phyloP scores from a whole-genome alignment of 2,113 vertebrate species.

The Girardinichthys multiradiatus region DNA sequence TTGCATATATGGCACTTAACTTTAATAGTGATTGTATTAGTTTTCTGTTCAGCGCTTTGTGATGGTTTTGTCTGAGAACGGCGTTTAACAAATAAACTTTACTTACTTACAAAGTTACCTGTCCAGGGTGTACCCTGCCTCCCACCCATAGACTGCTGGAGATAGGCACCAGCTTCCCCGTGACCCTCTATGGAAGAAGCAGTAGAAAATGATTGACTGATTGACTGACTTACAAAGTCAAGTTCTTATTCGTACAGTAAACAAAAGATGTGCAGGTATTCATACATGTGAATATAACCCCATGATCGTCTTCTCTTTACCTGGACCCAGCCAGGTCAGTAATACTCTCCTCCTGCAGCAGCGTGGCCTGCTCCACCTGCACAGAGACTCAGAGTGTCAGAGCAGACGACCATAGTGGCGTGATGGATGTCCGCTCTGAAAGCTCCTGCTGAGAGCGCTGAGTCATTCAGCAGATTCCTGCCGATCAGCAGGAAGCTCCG shows the following conservation, averaged over 20 bases:
- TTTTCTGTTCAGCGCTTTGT: too few species aligned
- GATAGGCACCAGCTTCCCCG: too few species aligned
- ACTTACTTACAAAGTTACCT: too few species aligned
- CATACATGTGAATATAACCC: slow-evolving; percentile 7
- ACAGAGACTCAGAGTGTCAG: slow-evolving; percentile 28
- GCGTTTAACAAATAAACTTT: too few species aligned
- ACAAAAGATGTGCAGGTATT: neutral
- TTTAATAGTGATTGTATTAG: too few species aligned
- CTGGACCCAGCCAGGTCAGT: slow-evolving; percentile 26
- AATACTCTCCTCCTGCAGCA: slow-evolving; percentile 36
- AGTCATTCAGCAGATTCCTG: slow-evolving; percentile 65
- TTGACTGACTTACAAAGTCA: too few species aligned
- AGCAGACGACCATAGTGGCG: slow-evolving; percentile 16
- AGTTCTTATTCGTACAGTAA: neutral
- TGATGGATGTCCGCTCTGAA: slow-evolving; percentile 57
- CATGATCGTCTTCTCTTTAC: slow-evolving; percentile 13
- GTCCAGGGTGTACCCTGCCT: too few species aligned
- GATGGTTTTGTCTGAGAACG: too few species aligned
- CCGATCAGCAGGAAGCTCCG: slow-evolving; percentile 42
- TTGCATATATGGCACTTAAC: too few species aligned
- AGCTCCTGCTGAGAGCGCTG: slow-evolving; percentile 53
- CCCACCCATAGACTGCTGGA: too few species aligned
- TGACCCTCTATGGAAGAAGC: too few species aligned
- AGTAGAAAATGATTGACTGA: too few species aligned
- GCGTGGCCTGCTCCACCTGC: slow-evolving; percentile 18